phyloP scores from a whole-genome alignment of 1,140 invertebrate species.

The Habropoda laboriosa region DNA sequence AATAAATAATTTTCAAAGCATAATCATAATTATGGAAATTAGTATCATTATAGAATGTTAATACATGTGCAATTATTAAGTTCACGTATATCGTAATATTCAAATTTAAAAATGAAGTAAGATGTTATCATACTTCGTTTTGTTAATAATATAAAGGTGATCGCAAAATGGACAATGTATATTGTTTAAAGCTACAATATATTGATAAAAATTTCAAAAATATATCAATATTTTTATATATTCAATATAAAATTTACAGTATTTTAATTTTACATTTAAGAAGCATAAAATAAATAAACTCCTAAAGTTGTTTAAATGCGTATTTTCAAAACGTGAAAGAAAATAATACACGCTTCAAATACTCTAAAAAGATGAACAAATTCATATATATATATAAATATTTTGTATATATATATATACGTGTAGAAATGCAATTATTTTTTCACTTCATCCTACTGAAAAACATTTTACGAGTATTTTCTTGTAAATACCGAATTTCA shows the following conservation, averaged over 20 bases:
- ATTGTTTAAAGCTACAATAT: slow-evolving; percentile 3
- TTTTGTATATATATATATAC: no score
- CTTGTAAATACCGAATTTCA: neutral
- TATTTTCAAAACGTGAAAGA: neutral
- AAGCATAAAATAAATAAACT: slow-evolving; percentile 1
- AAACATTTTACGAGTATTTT: neutral
- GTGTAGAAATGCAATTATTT: neutral
- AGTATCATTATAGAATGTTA: neutral
- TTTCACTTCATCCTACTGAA: neutral
- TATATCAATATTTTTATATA: no score
- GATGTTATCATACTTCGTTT: neutral
- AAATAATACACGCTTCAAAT: neutral
- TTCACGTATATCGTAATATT: neutral
- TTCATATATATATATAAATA: no score
- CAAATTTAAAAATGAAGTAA: slow-evolving; percentile 1
- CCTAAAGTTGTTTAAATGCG: neutral
- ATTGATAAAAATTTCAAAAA: neutral
- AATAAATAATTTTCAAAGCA: neutral
- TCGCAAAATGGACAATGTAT: neutral
- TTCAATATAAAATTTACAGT: neutral
- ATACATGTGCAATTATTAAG: neutral
- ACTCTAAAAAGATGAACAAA: neutral
- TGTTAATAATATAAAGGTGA: neutral
- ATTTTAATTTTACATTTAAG: neutral
- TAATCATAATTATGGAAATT: neutral